These are phyloP conservation scores for Pseudococcus jackbeardsleyi DNA, from an alignment of 2,888 invertebrate genomes.

Conservation along the genomic window DNA sequence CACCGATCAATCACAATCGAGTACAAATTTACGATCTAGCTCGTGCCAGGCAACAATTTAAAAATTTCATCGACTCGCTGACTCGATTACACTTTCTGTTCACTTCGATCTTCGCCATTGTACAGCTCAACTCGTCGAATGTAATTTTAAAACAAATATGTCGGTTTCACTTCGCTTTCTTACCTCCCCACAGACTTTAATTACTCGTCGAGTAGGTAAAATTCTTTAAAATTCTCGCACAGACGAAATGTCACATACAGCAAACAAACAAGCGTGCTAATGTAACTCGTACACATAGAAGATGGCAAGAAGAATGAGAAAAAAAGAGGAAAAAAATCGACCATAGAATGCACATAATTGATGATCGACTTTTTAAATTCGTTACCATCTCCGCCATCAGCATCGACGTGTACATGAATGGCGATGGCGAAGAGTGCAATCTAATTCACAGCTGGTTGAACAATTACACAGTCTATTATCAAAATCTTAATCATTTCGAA, in stretches of 20 bases:
- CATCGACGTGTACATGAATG: background rate
- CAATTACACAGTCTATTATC: constrained; percentile 47
- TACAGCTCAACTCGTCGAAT: background rate
- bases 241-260: background rate
- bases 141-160: constrained; percentile 45
- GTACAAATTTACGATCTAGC: background rate
- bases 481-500: constrained; percentile 38
- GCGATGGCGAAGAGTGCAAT: background rate
- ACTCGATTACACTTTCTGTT: background rate
- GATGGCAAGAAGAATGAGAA: too few relatives aligned
- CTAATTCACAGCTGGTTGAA: constrained; percentile 48
- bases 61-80: background rate
- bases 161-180: constrained; percentile 42
- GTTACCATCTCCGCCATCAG: background rate
- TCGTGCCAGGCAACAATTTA: background rate
- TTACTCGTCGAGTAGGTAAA: background rate
- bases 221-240: constrained; percentile 37
- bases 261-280: background rate
- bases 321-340: background rate
- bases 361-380: constrained; percentile 43
- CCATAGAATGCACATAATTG: constrained; percentile 48
- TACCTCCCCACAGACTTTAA: constrained; percentile 28
- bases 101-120: background rate
- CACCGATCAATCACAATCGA: background rate
- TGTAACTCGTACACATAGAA: background rate